phyloP scores from a whole-genome alignment of 2,797 vertebrate genomes.

The Schizothorax lantsangensis region DNA sequence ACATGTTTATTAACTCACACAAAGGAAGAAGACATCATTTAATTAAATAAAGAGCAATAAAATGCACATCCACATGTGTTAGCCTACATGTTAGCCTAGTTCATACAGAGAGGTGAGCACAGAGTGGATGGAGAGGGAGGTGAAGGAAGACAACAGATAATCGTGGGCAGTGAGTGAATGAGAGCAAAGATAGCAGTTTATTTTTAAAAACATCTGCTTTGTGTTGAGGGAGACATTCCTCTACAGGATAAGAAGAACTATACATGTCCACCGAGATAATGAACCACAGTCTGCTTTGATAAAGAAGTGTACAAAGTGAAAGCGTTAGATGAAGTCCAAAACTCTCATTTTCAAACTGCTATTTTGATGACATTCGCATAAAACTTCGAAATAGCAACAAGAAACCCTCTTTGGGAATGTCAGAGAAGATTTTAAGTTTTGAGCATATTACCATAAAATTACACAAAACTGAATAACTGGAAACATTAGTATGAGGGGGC shows the following conservation, averaged over 20 bases:
- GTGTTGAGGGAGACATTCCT: conserved; percentile 71
- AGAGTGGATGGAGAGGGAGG: conserved; percentile 21
- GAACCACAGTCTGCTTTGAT: neutral
- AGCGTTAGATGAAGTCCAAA: neutral
- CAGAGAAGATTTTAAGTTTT: neutral
- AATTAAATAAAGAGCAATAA: neutral
- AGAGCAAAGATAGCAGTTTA: conserved; percentile 68
- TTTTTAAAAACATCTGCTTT: conserved; percentile 76
- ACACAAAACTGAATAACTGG: neutral
- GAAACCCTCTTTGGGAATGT: neutral
- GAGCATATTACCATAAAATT: neutral
- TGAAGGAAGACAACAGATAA: conserved; percentile 56
- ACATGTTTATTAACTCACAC: neutral
- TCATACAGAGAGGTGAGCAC: neutral
- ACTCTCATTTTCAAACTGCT: neutral
- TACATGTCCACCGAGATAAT: conserved; percentile 33
- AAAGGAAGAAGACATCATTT: neutral
- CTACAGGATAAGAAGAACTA: conserved; percentile 37
- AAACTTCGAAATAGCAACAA: neutral
- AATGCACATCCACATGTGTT: neutral
- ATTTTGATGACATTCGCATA: neutral
- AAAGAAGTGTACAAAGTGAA: neutral
- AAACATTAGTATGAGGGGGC: neutral
- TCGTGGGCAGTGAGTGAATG: conserved; percentile 57
- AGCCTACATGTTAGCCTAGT: neutral